Conservation (phyloP, 2,888 invertebrate genomes). For the Acleris literana region DNA sequence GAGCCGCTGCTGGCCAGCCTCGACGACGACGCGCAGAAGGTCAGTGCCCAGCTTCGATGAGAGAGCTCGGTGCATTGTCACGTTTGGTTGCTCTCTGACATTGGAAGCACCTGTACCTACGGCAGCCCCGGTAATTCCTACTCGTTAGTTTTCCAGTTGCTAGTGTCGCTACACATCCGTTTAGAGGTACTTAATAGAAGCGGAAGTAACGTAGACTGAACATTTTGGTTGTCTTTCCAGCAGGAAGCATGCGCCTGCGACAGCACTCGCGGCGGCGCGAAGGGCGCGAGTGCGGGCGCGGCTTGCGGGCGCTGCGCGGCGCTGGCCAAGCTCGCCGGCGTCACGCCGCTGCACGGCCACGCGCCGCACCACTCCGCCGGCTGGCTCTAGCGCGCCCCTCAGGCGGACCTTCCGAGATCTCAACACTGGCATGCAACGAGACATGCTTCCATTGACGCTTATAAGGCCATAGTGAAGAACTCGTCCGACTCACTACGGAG, state of each 20-base stretch:
- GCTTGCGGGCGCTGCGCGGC: slow-evolving; percentile 83
- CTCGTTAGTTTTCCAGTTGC: too few species aligned
- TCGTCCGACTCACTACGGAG: slow-evolving; percentile 7
- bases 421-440: neutral
- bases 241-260: slow-evolving; percentile 56
- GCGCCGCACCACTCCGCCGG: slow-evolving; percentile 86
- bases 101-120: too few species aligned
- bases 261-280: slow-evolving; percentile 15
- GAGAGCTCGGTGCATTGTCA: too few species aligned
- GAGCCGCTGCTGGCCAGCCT: slow-evolving; percentile 86
- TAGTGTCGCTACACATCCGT: too few species aligned
- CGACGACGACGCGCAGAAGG: slow-evolving; percentile 78
- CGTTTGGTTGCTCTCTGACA: too few species aligned
- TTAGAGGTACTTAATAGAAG: too few species aligned
- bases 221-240: neutral
- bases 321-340: slow-evolving; percentile 87
- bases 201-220: neutral
- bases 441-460: neutral
- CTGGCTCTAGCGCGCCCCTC: slow-evolving; percentile 81
- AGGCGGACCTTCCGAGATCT: slow-evolving; percentile 12
- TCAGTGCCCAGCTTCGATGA: slow-evolving; percentile 35
- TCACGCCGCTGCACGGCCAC: slow-evolving; percentile 89
- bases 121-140: too few species aligned
- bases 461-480: slow-evolving; percentile 1
- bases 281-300: slow-evolving; percentile 68